A percentile compares a stretch with the other conserved stretches of the same genome.
Evolutionary conservation across 2,888 invertebrate species (phyloP).

Genomic region (Ochropleura plecta): DNA sequence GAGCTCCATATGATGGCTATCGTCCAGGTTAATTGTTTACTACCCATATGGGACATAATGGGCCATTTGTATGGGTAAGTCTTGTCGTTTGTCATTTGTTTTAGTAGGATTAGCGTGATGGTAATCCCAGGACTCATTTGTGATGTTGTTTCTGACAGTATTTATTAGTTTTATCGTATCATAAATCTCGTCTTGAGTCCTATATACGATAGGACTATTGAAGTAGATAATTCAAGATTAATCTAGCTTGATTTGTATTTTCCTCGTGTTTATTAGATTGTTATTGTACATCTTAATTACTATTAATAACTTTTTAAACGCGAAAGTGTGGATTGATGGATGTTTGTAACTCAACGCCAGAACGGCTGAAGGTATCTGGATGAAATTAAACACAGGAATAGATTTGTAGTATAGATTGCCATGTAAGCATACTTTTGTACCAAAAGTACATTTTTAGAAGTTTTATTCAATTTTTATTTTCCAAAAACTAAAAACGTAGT

Average conservation of each 20-base stretch:
- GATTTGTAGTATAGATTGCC: not conserved
- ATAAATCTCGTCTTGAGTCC: constrained; percentile 17
- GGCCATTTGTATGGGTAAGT: constrained; percentile 38
- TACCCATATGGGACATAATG: constrained; percentile 50
- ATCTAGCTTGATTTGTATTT: constrained; percentile 8
- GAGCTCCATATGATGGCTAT: constrained; percentile 57
- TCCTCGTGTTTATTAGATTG: too few relatives aligned
- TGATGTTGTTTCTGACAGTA: not conserved
- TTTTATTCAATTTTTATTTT: too few relatives aligned
- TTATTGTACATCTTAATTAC: not conserved
- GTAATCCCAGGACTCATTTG: constrained; percentile 1
- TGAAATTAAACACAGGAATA: not conserved
- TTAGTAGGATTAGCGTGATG: constrained; percentile 25
- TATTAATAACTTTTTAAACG: not conserved
- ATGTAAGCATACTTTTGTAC: not conserved
- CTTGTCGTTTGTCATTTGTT: constrained; percentile 33
- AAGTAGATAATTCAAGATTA: constrained; percentile 9
- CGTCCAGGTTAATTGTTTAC: constrained; percentile 59
- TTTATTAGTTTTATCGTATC: constrained; percentile 13
- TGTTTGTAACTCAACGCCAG: not conserved
- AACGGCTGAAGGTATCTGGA: not conserved
- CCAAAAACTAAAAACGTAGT: not conserved
- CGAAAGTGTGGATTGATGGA: not conserved
- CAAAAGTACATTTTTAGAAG: too few relatives aligned
- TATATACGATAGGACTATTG: constrained; percentile 16